A percentile compares a stretch with the other conserved stretches of the same genome.
Conservation (phyloP, 2,888 invertebrate species). For the Didymodactylos carnosus region DNA sequence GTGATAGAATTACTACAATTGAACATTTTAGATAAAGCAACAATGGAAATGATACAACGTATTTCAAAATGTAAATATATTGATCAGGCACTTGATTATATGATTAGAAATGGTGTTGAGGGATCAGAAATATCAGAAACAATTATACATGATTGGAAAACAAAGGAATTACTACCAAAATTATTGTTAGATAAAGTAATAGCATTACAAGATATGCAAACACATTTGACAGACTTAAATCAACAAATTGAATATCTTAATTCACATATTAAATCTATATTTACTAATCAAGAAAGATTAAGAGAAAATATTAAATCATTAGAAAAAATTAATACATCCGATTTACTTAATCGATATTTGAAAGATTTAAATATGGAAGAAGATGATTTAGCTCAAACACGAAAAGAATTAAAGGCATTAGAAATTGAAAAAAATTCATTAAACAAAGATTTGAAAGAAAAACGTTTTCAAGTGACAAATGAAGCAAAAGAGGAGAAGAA, state of each 20-base stretch:
- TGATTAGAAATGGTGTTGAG: not conserved
- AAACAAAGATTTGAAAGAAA: not conserved
- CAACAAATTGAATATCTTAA: not conserved
- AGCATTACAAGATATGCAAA: not conserved
- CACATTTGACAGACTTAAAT: not conserved
- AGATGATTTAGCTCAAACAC: not conserved
- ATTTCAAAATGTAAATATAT: not conserved
- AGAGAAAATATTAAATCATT: not conserved
- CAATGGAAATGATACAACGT: not conserved
- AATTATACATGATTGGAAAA: not conserved
- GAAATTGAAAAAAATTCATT: not conserved
- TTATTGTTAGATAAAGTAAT: not conserved
- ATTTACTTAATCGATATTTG: not conserved
- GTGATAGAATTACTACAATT: not conserved
- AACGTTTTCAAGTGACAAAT: not conserved
- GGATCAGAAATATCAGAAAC: not conserved
- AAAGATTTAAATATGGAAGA: not conserved
- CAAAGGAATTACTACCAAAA: not conserved
- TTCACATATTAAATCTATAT: not conserved
- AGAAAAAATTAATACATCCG: not conserved
- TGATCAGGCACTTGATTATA: not conserved
- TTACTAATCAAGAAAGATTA: not conserved
- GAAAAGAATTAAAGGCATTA: not conserved
- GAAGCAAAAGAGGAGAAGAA: not conserved
- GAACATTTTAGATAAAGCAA: not conserved